Conservation (phyloP, 2,888 invertebrate genomes). For the Leptopilina myrica region DNA sequence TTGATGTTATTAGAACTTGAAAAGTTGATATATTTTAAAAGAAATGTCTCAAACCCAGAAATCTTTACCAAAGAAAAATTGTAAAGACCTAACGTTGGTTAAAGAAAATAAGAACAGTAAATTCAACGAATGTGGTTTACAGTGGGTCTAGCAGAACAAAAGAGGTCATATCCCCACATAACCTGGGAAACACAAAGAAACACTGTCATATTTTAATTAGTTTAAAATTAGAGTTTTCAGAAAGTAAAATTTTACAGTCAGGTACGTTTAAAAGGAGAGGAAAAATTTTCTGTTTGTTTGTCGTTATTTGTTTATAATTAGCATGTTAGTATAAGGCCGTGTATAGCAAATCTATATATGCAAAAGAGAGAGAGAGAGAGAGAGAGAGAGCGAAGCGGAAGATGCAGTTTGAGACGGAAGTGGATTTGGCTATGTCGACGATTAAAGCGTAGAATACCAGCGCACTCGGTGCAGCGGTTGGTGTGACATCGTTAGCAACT, state of each 20-base stretch:
- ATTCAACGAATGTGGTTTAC: too few relatives aligned
- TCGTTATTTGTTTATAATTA: conserved; percentile 65
- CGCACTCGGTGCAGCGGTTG: conserved; percentile 51
- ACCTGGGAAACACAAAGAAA: not conserved
- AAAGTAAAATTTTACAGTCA: not conserved
- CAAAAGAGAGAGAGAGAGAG: not conserved
- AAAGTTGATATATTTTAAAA: too few relatives aligned
- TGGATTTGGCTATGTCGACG: conserved; percentile 59
- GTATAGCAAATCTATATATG: conserved; percentile 42
- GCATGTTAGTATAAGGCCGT: conserved; percentile 42
- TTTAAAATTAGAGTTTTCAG: not conserved
- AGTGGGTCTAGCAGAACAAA: too few relatives aligned
- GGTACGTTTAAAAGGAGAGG: not conserved
- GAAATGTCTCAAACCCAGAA: too few relatives aligned
- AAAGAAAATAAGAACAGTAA: too few relatives aligned
- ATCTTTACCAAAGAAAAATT: too few relatives aligned
- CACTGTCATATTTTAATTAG: not conserved
- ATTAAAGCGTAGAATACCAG: conserved; percentile 62
- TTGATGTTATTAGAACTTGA: too few relatives aligned
- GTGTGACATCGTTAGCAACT: conserved; percentile 70
- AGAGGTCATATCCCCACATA: too few relatives aligned
- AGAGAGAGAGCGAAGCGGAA: conserved; percentile 23
- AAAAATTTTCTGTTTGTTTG: conserved; percentile 16
- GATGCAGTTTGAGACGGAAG: conserved; percentile 44
- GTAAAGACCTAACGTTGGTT: too few relatives aligned